Conservation (phyloP, 2,888 invertebrate species). For the Noctua janthina region DNA sequence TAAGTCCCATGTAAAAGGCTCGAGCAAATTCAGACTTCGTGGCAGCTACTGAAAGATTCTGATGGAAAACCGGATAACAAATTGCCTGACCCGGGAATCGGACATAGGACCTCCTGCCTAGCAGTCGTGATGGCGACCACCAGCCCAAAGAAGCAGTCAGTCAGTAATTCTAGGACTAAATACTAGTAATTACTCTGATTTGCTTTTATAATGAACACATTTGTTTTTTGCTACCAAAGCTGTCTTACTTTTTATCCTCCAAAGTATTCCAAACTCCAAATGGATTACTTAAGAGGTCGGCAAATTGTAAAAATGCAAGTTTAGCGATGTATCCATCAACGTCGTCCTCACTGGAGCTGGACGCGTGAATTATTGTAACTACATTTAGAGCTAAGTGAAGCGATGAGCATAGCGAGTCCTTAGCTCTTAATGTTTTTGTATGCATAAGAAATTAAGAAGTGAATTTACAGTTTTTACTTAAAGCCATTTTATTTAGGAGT, state of each 20-base stretch:
- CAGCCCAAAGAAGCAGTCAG: too few relatives aligned
- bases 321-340: constrained; percentile 64
- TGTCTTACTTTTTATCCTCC: not conserved
- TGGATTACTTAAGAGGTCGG: constrained; percentile 43
- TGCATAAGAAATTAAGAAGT: not conserved
- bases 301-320: constrained; percentile 57
- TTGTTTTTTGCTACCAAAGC: not conserved
- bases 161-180: not conserved
- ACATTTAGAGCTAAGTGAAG: constrained; percentile 49
- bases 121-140: not conserved
- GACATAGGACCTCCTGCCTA: not conserved
- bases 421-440: constrained; percentile 7
- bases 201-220: too few relatives aligned
- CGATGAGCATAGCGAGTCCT: constrained; percentile 31
- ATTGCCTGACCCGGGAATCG: not conserved
- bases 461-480: not conserved
- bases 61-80: not conserved
- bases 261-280: not conserved
- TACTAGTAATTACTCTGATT: not conserved
- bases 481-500: not conserved
- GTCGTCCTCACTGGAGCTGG: constrained; percentile 58
- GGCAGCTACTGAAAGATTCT: not conserved
- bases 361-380: constrained; percentile 67
- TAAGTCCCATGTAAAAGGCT: not conserved
- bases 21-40: not conserved